Conservation (phyloP, 2,797 vertebrate genomes). For the Catamblyrhynchus diadema region DNA sequence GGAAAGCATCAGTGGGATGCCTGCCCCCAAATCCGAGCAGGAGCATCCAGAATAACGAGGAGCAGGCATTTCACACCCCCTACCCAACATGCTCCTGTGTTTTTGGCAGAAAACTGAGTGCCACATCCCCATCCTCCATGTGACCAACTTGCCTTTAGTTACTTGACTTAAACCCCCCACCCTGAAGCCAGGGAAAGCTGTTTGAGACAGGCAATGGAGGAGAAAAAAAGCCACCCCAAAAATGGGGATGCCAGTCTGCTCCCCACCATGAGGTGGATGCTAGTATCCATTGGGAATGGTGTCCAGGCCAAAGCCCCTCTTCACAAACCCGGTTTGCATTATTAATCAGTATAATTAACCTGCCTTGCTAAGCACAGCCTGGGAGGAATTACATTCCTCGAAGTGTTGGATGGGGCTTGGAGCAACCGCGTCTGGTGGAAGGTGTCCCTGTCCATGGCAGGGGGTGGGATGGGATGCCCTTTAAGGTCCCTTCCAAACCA, state of each 20-base stretch:
- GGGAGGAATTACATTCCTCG: background rate
- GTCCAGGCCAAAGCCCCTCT: background rate
- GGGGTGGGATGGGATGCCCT: background rate
- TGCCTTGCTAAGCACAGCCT: background rate
- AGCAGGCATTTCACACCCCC: background rate
- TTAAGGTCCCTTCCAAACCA: background rate
- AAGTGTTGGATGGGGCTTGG: background rate
- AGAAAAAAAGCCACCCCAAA: background rate
- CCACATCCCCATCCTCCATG: background rate
- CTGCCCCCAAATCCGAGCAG: background rate
- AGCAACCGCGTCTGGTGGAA: background rate
- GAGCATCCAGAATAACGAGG: accelerated
- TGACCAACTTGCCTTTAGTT: background rate
- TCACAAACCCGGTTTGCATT: background rate
- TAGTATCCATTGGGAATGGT: accelerated
- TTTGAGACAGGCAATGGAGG: background rate
- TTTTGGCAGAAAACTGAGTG: background rate
- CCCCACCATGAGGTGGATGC: background rate
- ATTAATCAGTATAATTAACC: background rate
- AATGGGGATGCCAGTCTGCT: accelerated
- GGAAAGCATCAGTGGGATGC: background rate
- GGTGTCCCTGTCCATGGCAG: background rate
- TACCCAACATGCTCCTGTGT: accelerated
- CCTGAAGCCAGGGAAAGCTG: background rate
- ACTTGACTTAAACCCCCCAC: background rate